A percentile compares a stretch with the other conserved stretches of the same genome.
phyloP scores from a whole-genome alignment of 2,888 invertebrate species.

The Mycogona germanica region DNA sequence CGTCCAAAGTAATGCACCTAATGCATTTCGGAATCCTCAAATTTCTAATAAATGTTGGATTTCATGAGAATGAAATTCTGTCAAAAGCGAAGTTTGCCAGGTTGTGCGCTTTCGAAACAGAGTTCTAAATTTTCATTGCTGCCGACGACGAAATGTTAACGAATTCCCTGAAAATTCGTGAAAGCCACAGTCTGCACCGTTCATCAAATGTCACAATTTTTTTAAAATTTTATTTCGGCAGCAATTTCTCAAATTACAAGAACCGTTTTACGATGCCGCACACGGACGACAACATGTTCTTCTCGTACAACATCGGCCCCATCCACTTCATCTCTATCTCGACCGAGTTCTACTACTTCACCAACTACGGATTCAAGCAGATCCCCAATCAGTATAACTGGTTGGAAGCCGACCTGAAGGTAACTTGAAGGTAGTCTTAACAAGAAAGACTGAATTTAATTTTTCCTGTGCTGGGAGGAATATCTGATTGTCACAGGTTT shows the following conservation, averaged over 20 bases:
- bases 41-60: too few species aligned
- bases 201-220: constrained; percentile 4
- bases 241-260: constrained; percentile 91
- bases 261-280: constrained; percentile 87
- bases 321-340: constrained; percentile 28
- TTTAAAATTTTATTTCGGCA: constrained; percentile 32
- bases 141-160: neutral
- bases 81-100: too few species aligned
- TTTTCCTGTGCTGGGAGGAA: too few species aligned
- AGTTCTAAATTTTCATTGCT: too few species aligned
- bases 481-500: too few species aligned
- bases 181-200: neutral
- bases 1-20: too few species aligned
- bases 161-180: neutral
- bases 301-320: constrained; percentile 33
- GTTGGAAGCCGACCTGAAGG: constrained; percentile 35
- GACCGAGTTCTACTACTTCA: constrained; percentile 25
- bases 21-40: too few species aligned
- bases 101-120: too few species aligned
- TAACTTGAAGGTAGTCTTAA: constrained; percentile 23
- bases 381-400: constrained; percentile 29
- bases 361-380: constrained; percentile 20
- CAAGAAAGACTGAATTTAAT: too few species aligned
- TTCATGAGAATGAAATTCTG: too few species aligned
- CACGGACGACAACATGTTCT: constrained; percentile 31